phyloP scores from a whole-genome alignment of 2,888 invertebrate species.

The Cancer borealis region DNA sequence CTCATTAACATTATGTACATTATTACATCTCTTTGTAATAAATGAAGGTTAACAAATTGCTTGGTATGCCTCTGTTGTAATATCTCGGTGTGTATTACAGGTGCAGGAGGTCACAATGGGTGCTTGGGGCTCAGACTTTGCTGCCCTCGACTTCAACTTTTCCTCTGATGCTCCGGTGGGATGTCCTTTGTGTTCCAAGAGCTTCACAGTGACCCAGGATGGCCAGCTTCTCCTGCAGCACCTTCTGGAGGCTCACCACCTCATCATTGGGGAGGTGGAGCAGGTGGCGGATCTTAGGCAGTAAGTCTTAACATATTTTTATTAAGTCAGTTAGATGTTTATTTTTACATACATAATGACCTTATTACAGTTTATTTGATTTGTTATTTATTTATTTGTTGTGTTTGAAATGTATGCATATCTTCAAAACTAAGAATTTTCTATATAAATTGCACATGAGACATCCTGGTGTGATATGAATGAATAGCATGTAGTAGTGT shows the following conservation, averaged over 20 bases:
- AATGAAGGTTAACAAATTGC: no score
- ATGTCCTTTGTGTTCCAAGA: constrained; percentile 66
- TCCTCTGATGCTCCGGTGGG: constrained; percentile 64
- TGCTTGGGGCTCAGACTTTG: constrained; percentile 65
- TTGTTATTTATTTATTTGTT: background rate
- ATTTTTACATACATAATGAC: background rate
- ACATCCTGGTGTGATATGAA: background rate
- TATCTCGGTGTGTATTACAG: background rate
- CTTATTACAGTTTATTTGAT: background rate
- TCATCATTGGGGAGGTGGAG: constrained; percentile 71
- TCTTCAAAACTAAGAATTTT: background rate
- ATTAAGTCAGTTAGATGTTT: background rate
- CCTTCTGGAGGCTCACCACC: constrained; percentile 57
- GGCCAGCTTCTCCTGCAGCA: constrained; percentile 68
- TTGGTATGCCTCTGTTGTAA: background rate
- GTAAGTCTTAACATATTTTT: constrained; percentile 77
- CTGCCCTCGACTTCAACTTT: constrained; percentile 67
- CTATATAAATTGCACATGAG: background rate
- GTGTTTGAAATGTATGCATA: background rate
- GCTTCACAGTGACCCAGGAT: constrained; percentile 62
- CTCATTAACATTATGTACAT: no score
- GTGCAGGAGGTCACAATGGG: background rate
- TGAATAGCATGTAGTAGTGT: background rate
- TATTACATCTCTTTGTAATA: no score
- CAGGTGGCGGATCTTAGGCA: constrained; percentile 73